Conservation (phyloP, 2,113 vertebrate genomes). For the Boulengeromyrus knoepffleri region DNA sequence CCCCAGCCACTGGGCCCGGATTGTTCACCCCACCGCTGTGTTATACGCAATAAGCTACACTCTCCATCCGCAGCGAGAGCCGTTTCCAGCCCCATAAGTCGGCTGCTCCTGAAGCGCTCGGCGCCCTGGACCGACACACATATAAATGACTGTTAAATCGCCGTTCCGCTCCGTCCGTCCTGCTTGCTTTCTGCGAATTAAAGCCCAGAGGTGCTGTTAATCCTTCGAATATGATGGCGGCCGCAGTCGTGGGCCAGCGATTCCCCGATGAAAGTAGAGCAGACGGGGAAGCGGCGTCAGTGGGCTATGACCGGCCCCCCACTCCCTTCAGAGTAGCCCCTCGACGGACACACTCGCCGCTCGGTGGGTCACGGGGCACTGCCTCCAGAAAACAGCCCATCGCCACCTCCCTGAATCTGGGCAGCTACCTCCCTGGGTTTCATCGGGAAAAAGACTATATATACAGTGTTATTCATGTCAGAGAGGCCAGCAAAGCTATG, state of each 20-base stretch:
- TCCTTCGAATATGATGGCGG: not conserved
- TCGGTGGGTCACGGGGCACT: not conserved
- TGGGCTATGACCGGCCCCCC: not conserved
- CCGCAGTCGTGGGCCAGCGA: not conserved
- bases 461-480: not conserved
- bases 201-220: conserved; percentile 2
- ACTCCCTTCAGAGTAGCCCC: not conserved
- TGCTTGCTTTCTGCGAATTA: not conserved
- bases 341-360: not conserved
- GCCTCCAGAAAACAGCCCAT: not conserved
- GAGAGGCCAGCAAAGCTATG: not conserved
- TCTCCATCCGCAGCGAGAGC: not conserved
- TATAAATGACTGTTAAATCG: conserved; percentile 1
- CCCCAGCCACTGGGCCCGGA: not conserved
- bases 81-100: not conserved
- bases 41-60: not conserved
- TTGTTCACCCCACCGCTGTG: not conserved
- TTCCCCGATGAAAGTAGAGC: not conserved
- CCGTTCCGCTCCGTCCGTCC: not conserved
- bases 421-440: not conserved
- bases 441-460: not conserved
- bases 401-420: not conserved
- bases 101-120: not conserved
- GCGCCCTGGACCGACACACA: not conserved
- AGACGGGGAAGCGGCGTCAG: not conserved